Evolutionary conservation across 92 coral and sea anemone species (phyloP), one percentile per base, ranked within the genome.

Genomic region (Umimayanthus kanabou): DNA sequence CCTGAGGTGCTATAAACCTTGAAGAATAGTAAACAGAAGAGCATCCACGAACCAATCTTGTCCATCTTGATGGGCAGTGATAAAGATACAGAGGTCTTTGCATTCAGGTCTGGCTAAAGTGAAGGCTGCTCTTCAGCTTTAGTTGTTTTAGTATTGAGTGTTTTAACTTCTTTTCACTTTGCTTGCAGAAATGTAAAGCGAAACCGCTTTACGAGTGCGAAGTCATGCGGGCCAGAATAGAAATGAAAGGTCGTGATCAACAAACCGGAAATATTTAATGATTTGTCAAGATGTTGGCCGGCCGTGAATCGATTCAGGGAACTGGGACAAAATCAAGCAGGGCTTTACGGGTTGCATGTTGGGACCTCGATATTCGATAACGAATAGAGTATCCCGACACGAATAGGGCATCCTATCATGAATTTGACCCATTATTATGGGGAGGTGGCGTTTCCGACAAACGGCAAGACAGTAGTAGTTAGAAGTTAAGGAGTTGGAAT

Each of bases 161-260:
- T 53, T 39, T 75, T 20, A 39, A 18, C 53, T 75, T 75, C 79
- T 18, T 75, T 75, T 37, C 50, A 39, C 26, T 75, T 39, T 61
- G 8, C 47, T 29, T 9, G 79, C 10, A 75, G 42, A 11, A 75
- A 39, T 37, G 3, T 22, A 39, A 75, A 73, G 45, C 79, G 50
- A 37, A 75, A 75, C 79, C 4, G 18, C 79, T 20, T 1, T 33
- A 18, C 50, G 79, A 75, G 79, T 53, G 49, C 53, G 30, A 22
- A 75, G 79, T 75, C 79, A 75, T 75, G 79, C 50, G 13, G 25
- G 79, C 25, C 49, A 39, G 18, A 73, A 37, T 37, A 20, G 79
- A 39, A 75, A 75, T 18, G 49, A 37, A 20, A 75, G 4, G 47
- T 39, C 53, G 79, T 75, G 53, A 39, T 75, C 79, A 40, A 13